These are phyloP conservation scores for Pangasius mekongensis DNA, from an alignment of 2,797 vertebrate genomes.

Conservation along the genomic window DNA sequence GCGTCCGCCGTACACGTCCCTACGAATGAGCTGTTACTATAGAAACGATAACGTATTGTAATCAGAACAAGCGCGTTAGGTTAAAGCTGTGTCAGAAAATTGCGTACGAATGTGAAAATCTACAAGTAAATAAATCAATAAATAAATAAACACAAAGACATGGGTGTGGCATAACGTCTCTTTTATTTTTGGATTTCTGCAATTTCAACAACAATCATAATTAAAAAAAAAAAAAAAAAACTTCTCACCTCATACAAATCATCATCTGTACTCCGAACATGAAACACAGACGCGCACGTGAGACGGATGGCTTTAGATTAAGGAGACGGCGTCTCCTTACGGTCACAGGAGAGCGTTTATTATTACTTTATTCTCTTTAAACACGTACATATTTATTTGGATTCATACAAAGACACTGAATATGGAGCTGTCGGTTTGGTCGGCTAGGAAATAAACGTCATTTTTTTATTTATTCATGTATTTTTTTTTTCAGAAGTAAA, in stretches of 20 bases:
- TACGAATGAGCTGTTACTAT: not conserved
- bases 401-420: constrained; percentile 35
- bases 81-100: not conserved
- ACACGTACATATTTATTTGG: constrained; percentile 28
- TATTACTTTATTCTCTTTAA: constrained; percentile 40
- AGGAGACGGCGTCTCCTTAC: constrained; percentile 69
- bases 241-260: constrained; percentile 75
- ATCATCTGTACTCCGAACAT: constrained; percentile 75
- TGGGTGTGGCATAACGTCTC: constrained; percentile 62
- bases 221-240: constrained; percentile 83
- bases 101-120: not conserved
- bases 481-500: not conserved
- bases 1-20: too few relatives aligned
- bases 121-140: not conserved
- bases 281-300: constrained; percentile 76
- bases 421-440: constrained; percentile 57
- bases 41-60: not conserved
- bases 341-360: constrained; percentile 65
- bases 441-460: constrained; percentile 30
- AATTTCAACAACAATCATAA: constrained; percentile 77
- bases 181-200: constrained; percentile 79
- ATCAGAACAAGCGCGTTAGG: not conserved
- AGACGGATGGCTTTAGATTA: constrained; percentile 77
- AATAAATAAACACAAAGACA: not conserved
- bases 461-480: not conserved